Base-by-base conservation (phyloP, 2,797 vertebrate species). In the Macropus fuliginosus region DNA sequence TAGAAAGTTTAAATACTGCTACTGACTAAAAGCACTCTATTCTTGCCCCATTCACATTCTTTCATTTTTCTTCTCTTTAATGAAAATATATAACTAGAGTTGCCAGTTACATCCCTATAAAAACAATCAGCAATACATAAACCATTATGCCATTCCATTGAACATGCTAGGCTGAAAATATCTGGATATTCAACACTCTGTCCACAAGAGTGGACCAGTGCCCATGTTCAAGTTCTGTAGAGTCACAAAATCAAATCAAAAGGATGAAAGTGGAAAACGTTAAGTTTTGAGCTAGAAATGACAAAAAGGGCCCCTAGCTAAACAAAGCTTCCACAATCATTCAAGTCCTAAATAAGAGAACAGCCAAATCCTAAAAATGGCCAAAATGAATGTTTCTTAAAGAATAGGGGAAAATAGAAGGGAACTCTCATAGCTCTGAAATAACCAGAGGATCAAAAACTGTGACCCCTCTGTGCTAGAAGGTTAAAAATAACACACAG, bases 1-100 rank as follows among this genome's bases (percentile, higher is more conserved):
- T 56, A 9, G 24, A 56, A 56, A 56, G 56, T 56, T 56, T 56
- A 56, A 56, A 56, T 56, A 27, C 14, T 56, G 52, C 34, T 66
- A 95, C 95, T 93, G 46, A 55, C 92, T 94, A 90, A 13, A 93
- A 91, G 16, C 21, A 66, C 95, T 87, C 62, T 74, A 90, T 18
- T 46, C 18, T 92, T 24, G 29, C 56, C n/a, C 34, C 27, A 55
- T 92, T 55, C 57, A 93, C 52, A 90, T 24, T 27, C 16, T 55
- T 62, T 55, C 66, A 46, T 50, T 55, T 92, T 29, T 81, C 56
- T 54, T 66, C 59, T 40, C 62, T 74, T 74, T 40, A 18, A 74
- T 2, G 62, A 74, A 74, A n/a, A 74, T 74, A 16, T 74, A 6
- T 66, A 66, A 34, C 13, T n/a, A 66, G 31, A 66, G 34, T 74